Percentiles rank a stretch among this genome's conserved stretches.
Evolutionary conservation across 2,113 vertebrate species (phyloP).

Genomic region (Kobus ellipsiprymnus): DNA sequence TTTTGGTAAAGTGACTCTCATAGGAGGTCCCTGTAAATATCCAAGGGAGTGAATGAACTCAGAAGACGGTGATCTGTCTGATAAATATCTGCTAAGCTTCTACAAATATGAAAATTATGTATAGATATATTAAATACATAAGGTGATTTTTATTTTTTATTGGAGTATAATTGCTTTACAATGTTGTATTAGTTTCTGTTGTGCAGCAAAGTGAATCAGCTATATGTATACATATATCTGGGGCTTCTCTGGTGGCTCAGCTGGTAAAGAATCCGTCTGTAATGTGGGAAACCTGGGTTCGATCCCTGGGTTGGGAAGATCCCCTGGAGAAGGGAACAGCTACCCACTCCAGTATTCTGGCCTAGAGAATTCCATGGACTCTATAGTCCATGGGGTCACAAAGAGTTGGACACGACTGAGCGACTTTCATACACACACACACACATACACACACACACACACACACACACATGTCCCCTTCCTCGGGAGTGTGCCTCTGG

Average conservation of each 20-base stretch:
- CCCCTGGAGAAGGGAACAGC: background rate
- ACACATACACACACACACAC: background rate
- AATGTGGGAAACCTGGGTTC: background rate
- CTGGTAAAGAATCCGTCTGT: background rate
- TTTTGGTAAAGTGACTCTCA: background rate
- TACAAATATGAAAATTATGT: background rate
- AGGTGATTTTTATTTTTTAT: background rate
- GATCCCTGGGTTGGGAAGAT: background rate
- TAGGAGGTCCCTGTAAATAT: background rate
- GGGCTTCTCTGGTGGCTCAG: background rate
- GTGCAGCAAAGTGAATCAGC: background rate
- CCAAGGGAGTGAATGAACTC: background rate
- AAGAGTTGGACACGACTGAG: background rate
- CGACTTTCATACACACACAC: background rate
- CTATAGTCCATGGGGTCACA: background rate
- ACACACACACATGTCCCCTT: background rate
- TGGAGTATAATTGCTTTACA: background rate
- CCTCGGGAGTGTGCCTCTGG: background rate
- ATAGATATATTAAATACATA: background rate
- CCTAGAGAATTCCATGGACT: background rate
- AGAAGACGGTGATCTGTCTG: background rate
- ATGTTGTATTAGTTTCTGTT: background rate
- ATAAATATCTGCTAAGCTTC: background rate
- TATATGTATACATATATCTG: background rate
- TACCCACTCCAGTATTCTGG: background rate